phyloP scores from a whole-genome alignment of 1,140 invertebrate genomes.

The Aethina tumida region DNA sequence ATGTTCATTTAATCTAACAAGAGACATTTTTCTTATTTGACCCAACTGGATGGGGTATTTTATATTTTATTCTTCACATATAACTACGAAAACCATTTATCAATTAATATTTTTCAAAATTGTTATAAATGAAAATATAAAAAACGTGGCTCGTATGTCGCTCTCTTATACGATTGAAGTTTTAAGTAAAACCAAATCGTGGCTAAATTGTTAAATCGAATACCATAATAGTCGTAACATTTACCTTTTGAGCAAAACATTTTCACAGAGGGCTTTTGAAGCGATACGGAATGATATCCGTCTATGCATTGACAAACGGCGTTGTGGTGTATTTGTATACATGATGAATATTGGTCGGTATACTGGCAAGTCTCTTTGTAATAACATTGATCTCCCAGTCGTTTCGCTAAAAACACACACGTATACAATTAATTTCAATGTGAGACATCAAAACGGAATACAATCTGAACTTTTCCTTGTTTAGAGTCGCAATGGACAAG shows the following conservation, averaged over 20 bases:
- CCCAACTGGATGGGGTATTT: too few species aligned
- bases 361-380: slow-evolving; percentile 68
- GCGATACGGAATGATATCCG: slow-evolving; percentile 65
- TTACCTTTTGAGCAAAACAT: slow-evolving; percentile 75
- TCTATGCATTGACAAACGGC: slow-evolving; percentile 71
- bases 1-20: too few species aligned
- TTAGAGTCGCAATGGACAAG: background rate
- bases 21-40: too few species aligned
- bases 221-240: background rate
- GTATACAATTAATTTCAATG: background rate
- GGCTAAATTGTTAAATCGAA: slow-evolving; percentile 1
- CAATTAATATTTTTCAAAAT: too few species aligned
- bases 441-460: background rate
- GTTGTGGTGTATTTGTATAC: slow-evolving; percentile 73
- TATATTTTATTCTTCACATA: too few species aligned
- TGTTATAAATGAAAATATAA: too few species aligned
- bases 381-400: slow-evolving; percentile 74
- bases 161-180: too few species aligned
- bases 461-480: background rate
- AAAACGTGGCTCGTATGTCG: too few species aligned
- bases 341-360: slow-evolving; percentile 65
- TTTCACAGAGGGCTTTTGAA: slow-evolving; percentile 59
- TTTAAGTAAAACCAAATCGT: too few species aligned
- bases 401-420: slow-evolving; percentile 51
- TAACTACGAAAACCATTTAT: too few species aligned